phyloP scores from a whole-genome alignment of 2,113 vertebrate genomes.

The Ovibos moschatus region DNA sequence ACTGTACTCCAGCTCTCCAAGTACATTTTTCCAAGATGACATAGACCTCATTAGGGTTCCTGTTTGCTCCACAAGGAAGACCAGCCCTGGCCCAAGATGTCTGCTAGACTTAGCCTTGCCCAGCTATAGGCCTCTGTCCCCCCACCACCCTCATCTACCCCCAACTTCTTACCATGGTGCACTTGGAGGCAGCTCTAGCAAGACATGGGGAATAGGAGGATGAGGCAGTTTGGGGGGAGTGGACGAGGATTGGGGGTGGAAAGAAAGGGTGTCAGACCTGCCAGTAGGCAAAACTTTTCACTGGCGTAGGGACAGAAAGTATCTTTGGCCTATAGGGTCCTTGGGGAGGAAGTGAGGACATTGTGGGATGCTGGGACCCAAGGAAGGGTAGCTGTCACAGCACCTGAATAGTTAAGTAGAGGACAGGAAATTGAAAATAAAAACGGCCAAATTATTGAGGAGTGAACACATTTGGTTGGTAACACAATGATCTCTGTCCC shows the following conservation, averaged over 20 bases:
- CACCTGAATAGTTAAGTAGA: conserved; percentile 81
- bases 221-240: not conserved
- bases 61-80: conserved; percentile 59
- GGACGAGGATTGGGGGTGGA: not conserved
- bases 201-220: not conserved
- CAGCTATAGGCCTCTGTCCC: not conserved
- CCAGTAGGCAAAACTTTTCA: not conserved
- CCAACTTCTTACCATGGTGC: not conserved
- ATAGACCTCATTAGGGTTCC: conserved; percentile 78
- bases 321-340: not conserved
- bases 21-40: conserved; percentile 82
- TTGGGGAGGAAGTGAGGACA: not conserved
- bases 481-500: conserved; percentile 75
- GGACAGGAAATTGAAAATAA: conserved; percentile 75
- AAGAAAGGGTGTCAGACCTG: not conserved
- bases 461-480: conserved; percentile 84
- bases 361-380: not conserved
- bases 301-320: not conserved
- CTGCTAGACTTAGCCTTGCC: conserved; percentile 39
- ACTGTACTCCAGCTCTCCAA: conserved; percentile 65
- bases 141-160: not conserved
- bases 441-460: conserved; percentile 77
- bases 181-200: conserved; percentile 9
- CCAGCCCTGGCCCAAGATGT: conserved; percentile 39
- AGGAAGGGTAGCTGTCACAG: conserved; percentile 48